Percentiles rank a stretch among this genome's conserved stretches.
Conservation (phyloP, 1,140 invertebrate species). For the Nasonia vitripennis region DNA sequence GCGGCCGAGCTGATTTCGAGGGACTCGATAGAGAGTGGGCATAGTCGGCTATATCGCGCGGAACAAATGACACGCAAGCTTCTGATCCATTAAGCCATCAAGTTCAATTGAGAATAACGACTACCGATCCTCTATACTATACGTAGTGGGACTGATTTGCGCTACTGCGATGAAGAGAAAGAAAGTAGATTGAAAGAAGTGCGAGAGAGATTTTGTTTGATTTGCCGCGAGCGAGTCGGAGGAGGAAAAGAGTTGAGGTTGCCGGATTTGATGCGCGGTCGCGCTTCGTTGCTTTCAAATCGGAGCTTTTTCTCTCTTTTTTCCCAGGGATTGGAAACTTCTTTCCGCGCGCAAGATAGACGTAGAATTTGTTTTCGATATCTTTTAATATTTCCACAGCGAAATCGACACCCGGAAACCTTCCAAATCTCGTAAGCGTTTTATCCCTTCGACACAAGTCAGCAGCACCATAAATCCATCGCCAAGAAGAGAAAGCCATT, state of each 20-base stretch:
- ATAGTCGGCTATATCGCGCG: neutral
- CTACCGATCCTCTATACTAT: neutral
- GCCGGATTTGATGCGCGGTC: no score
- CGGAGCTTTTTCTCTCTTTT: no score
- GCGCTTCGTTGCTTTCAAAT: no score
- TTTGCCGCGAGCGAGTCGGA: neutral
- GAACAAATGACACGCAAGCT: conserved; percentile 45
- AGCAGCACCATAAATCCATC: no score
- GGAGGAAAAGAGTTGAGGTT: no score
- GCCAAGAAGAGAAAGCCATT: neutral
- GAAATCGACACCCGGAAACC: no score
- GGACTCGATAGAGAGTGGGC: neutral
- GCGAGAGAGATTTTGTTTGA: neutral
- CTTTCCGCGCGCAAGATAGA: no score
- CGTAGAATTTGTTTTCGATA: no score
- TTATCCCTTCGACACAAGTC: no score
- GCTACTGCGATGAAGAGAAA: neutral
- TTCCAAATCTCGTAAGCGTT: no score
- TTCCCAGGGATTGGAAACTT: no score
- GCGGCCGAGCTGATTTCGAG: neutral
- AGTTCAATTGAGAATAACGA: conserved; percentile 49
- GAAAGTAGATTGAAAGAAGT: neutral
- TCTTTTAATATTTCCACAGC: no score
- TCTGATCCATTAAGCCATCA: conserved; percentile 49
- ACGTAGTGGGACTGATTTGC: neutral